A percentile compares a stretch with the other conserved stretches of the same genome.
Conservation (phyloP, 2,797 vertebrate genomes). For the Malurus splendens region DNA sequence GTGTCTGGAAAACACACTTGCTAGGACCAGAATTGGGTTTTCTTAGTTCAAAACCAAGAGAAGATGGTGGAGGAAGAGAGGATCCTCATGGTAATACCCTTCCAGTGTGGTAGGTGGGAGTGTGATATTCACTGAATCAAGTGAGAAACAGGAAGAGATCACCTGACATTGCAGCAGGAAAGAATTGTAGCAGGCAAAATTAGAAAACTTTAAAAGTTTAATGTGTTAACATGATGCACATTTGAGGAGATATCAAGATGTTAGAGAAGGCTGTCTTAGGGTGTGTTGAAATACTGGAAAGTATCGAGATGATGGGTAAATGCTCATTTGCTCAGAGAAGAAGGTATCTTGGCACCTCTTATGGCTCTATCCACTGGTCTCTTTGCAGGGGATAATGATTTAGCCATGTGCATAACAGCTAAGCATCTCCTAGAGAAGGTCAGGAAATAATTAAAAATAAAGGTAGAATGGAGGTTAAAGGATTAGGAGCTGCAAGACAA, state of each 20-base stretch:
- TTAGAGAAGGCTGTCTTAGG: background rate
- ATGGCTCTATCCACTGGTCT: background rate
- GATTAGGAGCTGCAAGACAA: background rate
- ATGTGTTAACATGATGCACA: background rate
- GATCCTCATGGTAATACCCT: rapidly evolving
- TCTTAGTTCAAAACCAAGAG: background rate
- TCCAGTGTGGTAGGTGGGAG: background rate
- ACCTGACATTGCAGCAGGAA: background rate
- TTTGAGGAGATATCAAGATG: background rate
- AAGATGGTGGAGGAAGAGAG: background rate
- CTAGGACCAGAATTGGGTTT: background rate
- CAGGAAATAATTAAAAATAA: background rate
- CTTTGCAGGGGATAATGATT: background rate
- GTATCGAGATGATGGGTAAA: background rate
- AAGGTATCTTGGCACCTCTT: background rate
- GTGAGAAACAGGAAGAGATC: background rate
- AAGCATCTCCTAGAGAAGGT: background rate
- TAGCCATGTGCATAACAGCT: background rate
- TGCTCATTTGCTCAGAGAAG: background rate
- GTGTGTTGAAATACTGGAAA: background rate
- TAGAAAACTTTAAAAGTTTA: background rate
- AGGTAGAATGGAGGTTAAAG: background rate
- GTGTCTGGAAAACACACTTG: background rate
- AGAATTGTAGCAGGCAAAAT: too few species aligned
- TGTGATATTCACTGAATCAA: background rate